Base-by-base conservation (phyloP, 2,113 vertebrate species). In the Otis tarda region DNA sequence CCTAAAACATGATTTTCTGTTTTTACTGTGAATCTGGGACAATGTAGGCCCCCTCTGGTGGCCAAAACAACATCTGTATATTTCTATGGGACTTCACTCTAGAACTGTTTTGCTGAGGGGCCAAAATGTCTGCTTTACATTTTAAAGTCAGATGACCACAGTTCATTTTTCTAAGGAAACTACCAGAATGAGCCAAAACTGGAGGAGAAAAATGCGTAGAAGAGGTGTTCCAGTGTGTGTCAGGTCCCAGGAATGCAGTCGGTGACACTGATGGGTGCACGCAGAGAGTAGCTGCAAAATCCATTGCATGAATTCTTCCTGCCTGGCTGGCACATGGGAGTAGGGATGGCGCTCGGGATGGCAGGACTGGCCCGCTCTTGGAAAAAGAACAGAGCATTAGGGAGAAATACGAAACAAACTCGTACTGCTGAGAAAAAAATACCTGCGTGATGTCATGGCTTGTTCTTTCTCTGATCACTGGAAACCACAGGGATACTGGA, bases 281-380 rank as follows among this genome's bases (percentile, higher is more conserved):
- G n/a, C 28, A 71, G 64, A 77, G 28, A 23, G 33, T 25, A 70
- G 45, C 87, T 87, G 74, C 74, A 76, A 84, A 94, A 92, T 79
- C 82, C 87, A 79, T 70, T 28, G 59, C 65, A 17, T 39, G 1
- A 2, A 27, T 74, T 75, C 61, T 84, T 33, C 33, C 61, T 65
- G 57, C 61, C 67, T 8, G 8, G 53, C 65, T 61, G 63, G 41
- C 1, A 0, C 0, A 0, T 0, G 0, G 24, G 49, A 56, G 53
- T 2, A 22, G 61, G 49, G 53, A 57, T 27, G 37, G 17, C 0
- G 4, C 83, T 82, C 0, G 2, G 49, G 64, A 33, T 81, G 73
- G 77, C 85, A 64, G n/a, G 65, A n/a, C 47, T 73, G 39, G 45
- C 63, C 41, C 0, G 1, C 52, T 85, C 53, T 50, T 56, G 74